These are phyloP conservation scores for Drosophila carrolli DNA, from an alignment of 1,140 invertebrate species.

Conservation along the genomic window DNA sequence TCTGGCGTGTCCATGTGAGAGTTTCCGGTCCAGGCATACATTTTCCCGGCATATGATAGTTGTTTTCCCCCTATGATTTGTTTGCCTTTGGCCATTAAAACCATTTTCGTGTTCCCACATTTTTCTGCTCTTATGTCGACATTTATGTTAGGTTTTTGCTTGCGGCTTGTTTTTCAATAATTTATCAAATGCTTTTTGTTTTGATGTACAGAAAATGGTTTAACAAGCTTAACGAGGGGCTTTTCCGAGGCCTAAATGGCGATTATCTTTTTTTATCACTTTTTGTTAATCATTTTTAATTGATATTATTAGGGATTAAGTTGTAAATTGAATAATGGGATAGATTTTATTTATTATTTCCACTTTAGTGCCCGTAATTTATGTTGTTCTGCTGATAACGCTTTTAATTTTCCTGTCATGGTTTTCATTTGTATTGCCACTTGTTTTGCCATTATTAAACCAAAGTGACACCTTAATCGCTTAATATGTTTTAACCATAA, in stretches of 20 bases:
- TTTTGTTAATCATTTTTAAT: slow-evolving; percentile 27
- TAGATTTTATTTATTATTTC: background rate
- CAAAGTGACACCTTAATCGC: slow-evolving; percentile 7
- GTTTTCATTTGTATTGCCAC: background rate
- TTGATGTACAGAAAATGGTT: slow-evolving; percentile 21
- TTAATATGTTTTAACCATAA: background rate
- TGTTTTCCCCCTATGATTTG: slow-evolving; percentile 41
- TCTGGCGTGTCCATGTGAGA: slow-evolving; percentile 8
- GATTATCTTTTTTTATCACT: background rate
- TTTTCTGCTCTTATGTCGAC: slow-evolving; percentile 44
- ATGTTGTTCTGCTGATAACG: background rate
- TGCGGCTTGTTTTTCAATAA: slow-evolving; percentile 52
- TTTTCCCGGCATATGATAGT: slow-evolving; percentile 30
- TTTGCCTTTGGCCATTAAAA: slow-evolving; percentile 62
- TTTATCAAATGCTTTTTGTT: slow-evolving; percentile 57
- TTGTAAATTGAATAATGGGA: slow-evolving; percentile 34
- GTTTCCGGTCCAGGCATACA: slow-evolving; percentile 15
- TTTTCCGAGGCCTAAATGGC: slow-evolving; percentile 10
- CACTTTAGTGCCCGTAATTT: background rate
- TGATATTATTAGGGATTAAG: slow-evolving; percentile 27
- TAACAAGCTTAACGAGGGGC: slow-evolving; percentile 21
- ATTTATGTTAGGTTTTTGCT: slow-evolving; percentile 37
- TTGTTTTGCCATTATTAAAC: background rate
- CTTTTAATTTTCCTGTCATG: slow-evolving; percentile 11
- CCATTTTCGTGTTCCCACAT: slow-evolving; percentile 54